These are phyloP conservation scores for Tolmerus cingulatus DNA, from an alignment of 2,888 invertebrate genomes.

Conservation along the genomic window DNA sequence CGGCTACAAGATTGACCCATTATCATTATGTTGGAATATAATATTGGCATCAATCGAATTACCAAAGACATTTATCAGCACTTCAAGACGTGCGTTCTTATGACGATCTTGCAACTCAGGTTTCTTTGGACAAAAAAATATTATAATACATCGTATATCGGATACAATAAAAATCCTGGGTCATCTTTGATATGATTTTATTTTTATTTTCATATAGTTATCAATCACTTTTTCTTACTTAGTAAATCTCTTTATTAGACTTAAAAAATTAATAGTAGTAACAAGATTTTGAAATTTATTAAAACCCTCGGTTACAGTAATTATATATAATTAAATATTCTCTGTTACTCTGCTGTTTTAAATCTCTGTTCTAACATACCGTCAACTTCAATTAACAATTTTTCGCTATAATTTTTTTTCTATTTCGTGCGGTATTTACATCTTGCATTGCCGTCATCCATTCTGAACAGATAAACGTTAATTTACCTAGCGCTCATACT, in stretches of 20 bases:
- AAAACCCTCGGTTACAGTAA: background rate
- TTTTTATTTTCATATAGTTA: slow-evolving; percentile 39
- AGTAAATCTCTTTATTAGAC: slow-evolving; percentile 27
- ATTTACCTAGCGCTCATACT: slow-evolving; percentile 9
- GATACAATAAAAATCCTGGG: background rate
- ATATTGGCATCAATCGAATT: too few species aligned
- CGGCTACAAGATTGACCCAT: too few species aligned
- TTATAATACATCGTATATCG: too few species aligned
- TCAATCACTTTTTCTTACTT: slow-evolving; percentile 30
- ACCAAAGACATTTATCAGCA: too few species aligned
- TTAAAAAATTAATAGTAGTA: slow-evolving; percentile 42
- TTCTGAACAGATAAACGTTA: background rate
- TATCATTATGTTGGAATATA: too few species aligned
- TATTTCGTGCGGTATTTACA: slow-evolving; percentile 30
- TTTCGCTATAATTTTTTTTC: background rate
- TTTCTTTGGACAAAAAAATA: too few species aligned
- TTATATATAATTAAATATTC: slow-evolving; percentile 27
- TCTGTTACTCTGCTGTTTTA: slow-evolving; percentile 10
- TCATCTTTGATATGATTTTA: slow-evolving; percentile 38
- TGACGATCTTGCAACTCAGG: too few species aligned
- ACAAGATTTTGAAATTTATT: slow-evolving; percentile 30
- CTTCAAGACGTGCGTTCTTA: too few species aligned
- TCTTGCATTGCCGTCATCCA: slow-evolving; percentile 12
- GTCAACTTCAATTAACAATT: slow-evolving; percentile 3
- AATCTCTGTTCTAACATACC: background rate